Conservation (phyloP, 2,797 vertebrate species). For the Myotis vivesi region DNA sequence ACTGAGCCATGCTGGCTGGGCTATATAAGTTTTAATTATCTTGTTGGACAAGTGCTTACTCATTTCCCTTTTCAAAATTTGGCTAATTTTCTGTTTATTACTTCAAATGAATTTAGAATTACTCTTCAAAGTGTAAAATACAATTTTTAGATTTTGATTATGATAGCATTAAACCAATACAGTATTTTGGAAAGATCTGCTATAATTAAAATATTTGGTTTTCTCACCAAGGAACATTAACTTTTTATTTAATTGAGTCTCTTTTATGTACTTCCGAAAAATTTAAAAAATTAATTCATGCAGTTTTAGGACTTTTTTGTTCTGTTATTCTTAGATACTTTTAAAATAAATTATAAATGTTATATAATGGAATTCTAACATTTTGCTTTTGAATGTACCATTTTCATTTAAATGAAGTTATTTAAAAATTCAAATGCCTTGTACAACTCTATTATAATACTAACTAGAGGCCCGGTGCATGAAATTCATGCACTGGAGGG, state of each 20-base stretch:
- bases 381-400: neutral
- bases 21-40: neutral
- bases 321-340: neutral
- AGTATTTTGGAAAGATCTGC: neutral
- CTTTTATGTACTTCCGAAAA: neutral
- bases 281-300: neutral
- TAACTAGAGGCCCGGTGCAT: neutral
- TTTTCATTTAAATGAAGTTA: neutral
- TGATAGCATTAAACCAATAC: neutral
- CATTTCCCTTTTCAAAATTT: constrained; percentile 14
- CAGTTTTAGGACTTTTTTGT: constrained; percentile 15
- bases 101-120: constrained; percentile 37
- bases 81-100: neutral
- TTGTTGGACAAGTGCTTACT: neutral
- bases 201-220: neutral
- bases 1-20: too few species aligned
- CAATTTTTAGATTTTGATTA: constrained; percentile 24
- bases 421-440: neutral
- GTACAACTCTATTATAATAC: neutral
- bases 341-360: neutral
- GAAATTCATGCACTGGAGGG: too few species aligned
- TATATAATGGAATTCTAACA: constrained; percentile 19
- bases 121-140: constrained; percentile 45
- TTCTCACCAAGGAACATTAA: neutral
- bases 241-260: neutral